phyloP scores from a whole-genome alignment of 1,140 invertebrate species.

The Heliothis virescens region DNA sequence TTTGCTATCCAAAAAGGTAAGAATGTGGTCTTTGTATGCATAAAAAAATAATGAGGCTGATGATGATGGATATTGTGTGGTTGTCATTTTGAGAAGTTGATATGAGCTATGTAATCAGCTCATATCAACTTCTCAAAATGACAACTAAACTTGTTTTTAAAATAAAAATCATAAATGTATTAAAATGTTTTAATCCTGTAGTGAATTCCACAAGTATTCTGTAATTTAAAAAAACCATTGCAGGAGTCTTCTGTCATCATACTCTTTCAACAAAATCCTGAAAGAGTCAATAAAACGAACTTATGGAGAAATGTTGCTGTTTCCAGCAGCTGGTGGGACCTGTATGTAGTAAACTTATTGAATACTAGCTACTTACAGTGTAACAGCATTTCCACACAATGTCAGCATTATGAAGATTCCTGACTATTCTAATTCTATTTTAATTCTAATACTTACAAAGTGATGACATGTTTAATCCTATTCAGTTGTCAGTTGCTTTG shows the following conservation, averaged over 20 bases:
- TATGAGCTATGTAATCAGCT: too few species aligned
- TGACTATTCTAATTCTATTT: background rate
- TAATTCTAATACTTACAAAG: slow-evolving; percentile 29
- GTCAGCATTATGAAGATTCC: background rate
- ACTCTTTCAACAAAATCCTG: slow-evolving; percentile 13
- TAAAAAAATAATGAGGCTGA: too few species aligned
- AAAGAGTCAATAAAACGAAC: slow-evolving; percentile 15
- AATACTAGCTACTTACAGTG: slow-evolving; percentile 8
- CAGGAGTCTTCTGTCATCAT: slow-evolving; percentile 9
- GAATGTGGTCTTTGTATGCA: too few species aligned
- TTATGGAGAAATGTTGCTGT: background rate
- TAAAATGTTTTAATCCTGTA: slow-evolving; percentile 20
- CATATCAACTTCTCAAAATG: too few species aligned
- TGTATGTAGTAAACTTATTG: background rate
- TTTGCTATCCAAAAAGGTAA: too few species aligned
- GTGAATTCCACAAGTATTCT: slow-evolving; percentile 28
- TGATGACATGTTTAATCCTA: slow-evolving; percentile 10
- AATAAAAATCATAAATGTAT: slow-evolving; percentile 9
- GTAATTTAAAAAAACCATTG: slow-evolving; percentile 23
- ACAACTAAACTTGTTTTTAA: background rate
- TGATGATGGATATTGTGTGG: too few species aligned
- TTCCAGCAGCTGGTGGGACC: background rate
- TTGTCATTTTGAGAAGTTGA: too few species aligned
- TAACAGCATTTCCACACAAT: background rate
- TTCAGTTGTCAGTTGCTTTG: slow-evolving; percentile 28